Evolutionary conservation across 2,888 invertebrate genomes (phyloP), one percentile per base, ranked within the genome.

Genomic region (Drosophila rubida): DNA sequence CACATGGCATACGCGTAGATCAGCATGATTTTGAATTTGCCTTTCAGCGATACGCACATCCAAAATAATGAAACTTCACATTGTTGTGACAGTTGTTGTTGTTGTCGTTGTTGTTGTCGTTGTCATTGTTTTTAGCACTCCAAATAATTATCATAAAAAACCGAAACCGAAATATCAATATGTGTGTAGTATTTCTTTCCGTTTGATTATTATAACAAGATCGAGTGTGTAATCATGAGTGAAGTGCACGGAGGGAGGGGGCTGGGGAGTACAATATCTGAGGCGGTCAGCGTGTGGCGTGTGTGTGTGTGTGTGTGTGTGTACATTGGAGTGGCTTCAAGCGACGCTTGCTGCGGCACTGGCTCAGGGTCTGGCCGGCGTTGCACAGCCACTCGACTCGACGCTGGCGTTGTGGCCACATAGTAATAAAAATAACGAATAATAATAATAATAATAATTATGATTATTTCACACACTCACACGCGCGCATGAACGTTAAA

Each of bases 71-170:
- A 32, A 32, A 32, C 19, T 25, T 35, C 32, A 32, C 32, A 42
- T 48, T 72, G 53, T 61, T 66, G 57, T 77, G 72, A 71, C 60
- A 73, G 39, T 66, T 72, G 46, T 46, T 53, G 41, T 78, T 75
- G 69, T 69, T 41, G 49, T 67, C 64, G 27, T 58, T 57, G 27
- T 58, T 57, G 39, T 61, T 72, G 42, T 46, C 49, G 41, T 78
- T 75, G 69, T 69, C 44, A 51, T 67, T 66, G 79, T 69, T 83
- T 83, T 80, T 66, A 71, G 72, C 87, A 86, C 83, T 88, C 71
- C 55, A 87, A 80, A 78, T 75, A 88, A 87, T 87, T 88, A 88
- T 88, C 87, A 77, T 80, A 71, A 71, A 75, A 27, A 37, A 45
- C 44, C 27, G 39, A 27, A 37, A 45, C 44, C 27, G 39, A 64